Evolutionary conservation across 2,888 invertebrate genomes (phyloP).

Genomic region (Clanis bilineata): DNA sequence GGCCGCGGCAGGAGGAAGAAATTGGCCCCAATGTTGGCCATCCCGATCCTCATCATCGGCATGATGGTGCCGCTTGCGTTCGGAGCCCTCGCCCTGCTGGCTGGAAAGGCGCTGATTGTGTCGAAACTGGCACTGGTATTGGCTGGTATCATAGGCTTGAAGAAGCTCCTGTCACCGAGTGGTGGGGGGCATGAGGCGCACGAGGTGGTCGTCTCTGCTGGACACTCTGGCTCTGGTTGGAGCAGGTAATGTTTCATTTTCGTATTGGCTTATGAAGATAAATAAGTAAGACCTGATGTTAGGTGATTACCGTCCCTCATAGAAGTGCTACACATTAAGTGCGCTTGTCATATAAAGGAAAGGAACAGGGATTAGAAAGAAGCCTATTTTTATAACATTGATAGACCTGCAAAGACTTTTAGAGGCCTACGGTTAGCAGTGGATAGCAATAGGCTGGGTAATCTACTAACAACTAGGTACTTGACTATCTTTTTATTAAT

Average conservation of each 20-base stretch:
- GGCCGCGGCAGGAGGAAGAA: conserved; percentile 88
- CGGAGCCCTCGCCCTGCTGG: conserved; percentile 90
- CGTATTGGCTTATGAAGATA: too few relatives aligned
- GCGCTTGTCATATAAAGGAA: too few relatives aligned
- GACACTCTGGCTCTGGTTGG: conserved; percentile 88
- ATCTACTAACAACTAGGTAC: too few relatives aligned
- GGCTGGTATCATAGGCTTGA: conserved; percentile 92
- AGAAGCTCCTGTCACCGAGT: conserved; percentile 88
- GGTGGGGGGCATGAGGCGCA: conserved; percentile 85
- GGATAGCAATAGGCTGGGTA: too few relatives aligned
- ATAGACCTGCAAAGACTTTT: too few relatives aligned
- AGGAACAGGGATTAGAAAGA: too few relatives aligned
- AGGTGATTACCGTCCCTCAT: too few relatives aligned
- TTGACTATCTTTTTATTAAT: too few relatives aligned
- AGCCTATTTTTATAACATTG: too few relatives aligned
- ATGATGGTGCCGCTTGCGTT: conserved; percentile 91
- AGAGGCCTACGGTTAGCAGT: too few relatives aligned
- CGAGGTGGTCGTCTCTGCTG: conserved; percentile 87
- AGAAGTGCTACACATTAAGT: too few relatives aligned
- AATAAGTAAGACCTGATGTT: too few relatives aligned
- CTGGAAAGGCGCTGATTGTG: conserved; percentile 93
- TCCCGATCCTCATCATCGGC: conserved; percentile 90
- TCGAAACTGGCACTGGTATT: conserved; percentile 91
- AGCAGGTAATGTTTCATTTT: conserved; percentile 73
- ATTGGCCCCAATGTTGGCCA: conserved; percentile 87